A percentile compares a stretch with the other conserved stretches of the same genome.
These are phyloP conservation scores for Ptychodera flava DNA, from an alignment of 35 echinoderm and acorn worm species.

Conservation along the genomic window DNA sequence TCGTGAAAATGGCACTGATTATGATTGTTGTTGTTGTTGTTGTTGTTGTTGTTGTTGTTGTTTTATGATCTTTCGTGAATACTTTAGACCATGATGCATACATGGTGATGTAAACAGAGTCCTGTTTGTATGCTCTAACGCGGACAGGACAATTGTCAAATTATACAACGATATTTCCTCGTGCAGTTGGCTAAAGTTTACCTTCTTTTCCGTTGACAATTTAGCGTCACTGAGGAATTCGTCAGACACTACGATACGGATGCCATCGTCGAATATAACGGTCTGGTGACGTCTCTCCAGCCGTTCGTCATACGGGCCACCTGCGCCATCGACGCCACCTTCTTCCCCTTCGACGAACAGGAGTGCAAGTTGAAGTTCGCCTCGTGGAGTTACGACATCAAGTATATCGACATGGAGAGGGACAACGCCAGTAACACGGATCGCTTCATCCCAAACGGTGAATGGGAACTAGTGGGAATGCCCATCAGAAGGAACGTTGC, in stretches of 20 bases:
- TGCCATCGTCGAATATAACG: background rate
- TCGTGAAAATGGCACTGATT: no score
- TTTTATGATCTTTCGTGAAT: no score
- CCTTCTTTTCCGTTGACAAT: background rate
- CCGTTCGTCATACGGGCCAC: background rate
- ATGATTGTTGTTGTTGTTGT: no score
- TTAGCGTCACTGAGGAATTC: background rate
- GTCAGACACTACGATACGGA: background rate
- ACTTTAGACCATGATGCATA: no score
- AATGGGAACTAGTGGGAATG: conserved; percentile 76
- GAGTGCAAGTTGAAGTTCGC: background rate
- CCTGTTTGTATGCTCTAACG: no score
- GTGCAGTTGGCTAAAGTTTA: no score
- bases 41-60: no score
- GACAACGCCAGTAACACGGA: background rate
- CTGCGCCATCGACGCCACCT: background rate
- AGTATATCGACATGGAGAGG: background rate
- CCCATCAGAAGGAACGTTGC: conserved; percentile 8
- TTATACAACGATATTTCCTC: no score
- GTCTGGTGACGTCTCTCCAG: background rate
- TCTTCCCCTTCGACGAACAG: background rate
- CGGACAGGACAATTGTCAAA: no score
- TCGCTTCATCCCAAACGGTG: conserved; percentile 37
- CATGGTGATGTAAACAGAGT: no score
- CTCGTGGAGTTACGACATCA: background rate